Percentiles rank a stretch among this genome's conserved stretches.
These are phyloP conservation scores for Pelecanus crispus DNA, from an alignment of 2,113 vertebrate genomes.

Conservation along the genomic window DNA sequence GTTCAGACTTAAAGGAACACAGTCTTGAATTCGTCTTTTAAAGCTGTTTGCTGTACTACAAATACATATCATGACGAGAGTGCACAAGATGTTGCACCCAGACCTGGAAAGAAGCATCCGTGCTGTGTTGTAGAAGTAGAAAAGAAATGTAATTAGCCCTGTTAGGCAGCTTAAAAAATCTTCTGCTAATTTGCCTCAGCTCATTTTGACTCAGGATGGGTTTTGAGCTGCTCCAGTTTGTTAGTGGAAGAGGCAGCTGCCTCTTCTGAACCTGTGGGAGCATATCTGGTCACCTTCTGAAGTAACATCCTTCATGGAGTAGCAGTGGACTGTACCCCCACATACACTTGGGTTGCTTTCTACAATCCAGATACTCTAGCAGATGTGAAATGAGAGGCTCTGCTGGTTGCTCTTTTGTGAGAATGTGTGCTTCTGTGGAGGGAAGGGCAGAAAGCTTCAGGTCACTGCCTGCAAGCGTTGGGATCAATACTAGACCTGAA, in stretches of 20 bases:
- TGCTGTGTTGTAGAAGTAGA: background rate
- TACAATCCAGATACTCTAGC: background rate
- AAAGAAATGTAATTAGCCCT: background rate
- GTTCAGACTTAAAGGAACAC: background rate
- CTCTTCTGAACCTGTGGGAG: background rate
- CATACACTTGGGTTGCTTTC: background rate
- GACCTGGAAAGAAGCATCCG: background rate
- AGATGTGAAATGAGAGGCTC: background rate
- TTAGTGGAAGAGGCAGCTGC: background rate
- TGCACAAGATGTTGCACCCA: background rate
- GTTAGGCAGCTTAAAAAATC: background rate
- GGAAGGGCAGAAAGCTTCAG: background rate
- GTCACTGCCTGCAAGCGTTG: background rate
- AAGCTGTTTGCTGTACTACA: background rate
- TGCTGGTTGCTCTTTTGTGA: background rate
- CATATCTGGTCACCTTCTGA: background rate
- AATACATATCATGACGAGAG: fast-evolving
- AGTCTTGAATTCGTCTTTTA: background rate
- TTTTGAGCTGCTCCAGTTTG: background rate
- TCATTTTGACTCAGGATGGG: background rate
- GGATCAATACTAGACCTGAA: background rate
- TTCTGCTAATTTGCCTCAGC: background rate
- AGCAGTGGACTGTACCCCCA: background rate
- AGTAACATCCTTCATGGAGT: background rate
- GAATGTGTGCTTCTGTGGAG: background rate